A percentile compares a stretch with the other conserved stretches of the same genome.
Conservation (phyloP, 2,888 invertebrate species). For the Lasioglossum marginatum region DNA sequence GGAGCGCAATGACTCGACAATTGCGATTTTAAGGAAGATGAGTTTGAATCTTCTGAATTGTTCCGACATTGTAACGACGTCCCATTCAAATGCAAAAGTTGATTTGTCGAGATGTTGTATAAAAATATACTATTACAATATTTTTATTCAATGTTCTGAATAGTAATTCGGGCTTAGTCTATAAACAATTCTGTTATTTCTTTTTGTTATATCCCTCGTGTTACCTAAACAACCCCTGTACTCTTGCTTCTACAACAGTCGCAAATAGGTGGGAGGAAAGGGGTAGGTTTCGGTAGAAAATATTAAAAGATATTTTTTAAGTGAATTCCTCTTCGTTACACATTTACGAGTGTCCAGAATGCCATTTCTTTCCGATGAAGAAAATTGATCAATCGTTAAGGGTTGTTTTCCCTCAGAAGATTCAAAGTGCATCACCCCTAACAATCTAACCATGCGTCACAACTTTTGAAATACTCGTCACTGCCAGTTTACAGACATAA, state of each 20-base stretch:
- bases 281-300: not conserved
- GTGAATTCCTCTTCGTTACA: not conserved
- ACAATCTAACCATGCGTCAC: not conserved
- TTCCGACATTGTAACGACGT: too few species aligned
- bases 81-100: not conserved
- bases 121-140: not conserved
- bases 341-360: not conserved
- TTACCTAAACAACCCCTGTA: not conserved
- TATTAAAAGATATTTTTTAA: not conserved
- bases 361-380: rapidly evolving
- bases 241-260: not conserved
- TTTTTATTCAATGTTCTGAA: not conserved
- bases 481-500: not conserved
- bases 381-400: not conserved
- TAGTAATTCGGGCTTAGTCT: too few species aligned
- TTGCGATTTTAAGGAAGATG: not conserved
- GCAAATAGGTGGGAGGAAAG: not conserved
- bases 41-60: not conserved
- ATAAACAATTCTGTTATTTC: not conserved
- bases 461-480: not conserved
- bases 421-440: not conserved
- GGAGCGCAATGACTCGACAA: not conserved
- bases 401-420: not conserved
- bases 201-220: not conserved
- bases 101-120: not conserved